Evolutionary conservation across 2,113 vertebrate species (phyloP).

Genomic region (Chloropsis hardwickii): DNA sequence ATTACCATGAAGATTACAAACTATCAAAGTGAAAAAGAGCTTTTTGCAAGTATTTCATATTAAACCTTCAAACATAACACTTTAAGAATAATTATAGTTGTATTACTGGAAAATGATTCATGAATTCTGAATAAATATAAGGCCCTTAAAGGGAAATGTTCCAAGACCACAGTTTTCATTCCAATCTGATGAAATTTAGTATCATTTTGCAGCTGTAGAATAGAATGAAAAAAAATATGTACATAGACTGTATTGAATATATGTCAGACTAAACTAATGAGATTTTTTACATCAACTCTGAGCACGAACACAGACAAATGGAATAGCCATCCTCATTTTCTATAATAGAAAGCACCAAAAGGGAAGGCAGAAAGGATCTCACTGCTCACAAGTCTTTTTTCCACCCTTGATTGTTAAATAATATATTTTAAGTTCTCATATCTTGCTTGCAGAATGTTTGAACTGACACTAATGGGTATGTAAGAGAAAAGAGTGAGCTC

Average conservation of each 20-base stretch:
- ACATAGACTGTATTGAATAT: constrained; percentile 55
- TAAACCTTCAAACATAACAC: constrained; percentile 78
- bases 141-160: constrained; percentile 70
- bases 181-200: constrained; percentile 75
- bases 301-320: constrained; percentile 50
- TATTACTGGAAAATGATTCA: constrained; percentile 78
- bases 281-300: constrained; percentile 54
- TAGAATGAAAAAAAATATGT: constrained; percentile 49
- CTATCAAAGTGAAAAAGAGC: constrained; percentile 77
- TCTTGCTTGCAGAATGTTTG: constrained; percentile 32
- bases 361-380: constrained; percentile 29
- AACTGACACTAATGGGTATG: constrained; percentile 41
- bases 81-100: constrained; percentile 81
- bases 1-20: constrained; percentile 78
- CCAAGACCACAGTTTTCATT: constrained; percentile 69
- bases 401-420: constrained; percentile 65
- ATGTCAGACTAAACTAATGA: constrained; percentile 71
- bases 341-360: constrained; percentile 46
- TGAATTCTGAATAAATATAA: constrained; percentile 79
- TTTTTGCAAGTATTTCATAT: constrained; percentile 77
- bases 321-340: constrained; percentile 52
- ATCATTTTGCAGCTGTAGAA: constrained; percentile 72
- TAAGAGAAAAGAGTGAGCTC: constrained; percentile 18
- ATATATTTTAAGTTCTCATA: constrained; percentile 47
- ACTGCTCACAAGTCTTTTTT: constrained; percentile 39